These are phyloP conservation scores for Drosophila ustulata DNA, from an alignment of 2,888 invertebrate genomes.

Conservation along the genomic window DNA sequence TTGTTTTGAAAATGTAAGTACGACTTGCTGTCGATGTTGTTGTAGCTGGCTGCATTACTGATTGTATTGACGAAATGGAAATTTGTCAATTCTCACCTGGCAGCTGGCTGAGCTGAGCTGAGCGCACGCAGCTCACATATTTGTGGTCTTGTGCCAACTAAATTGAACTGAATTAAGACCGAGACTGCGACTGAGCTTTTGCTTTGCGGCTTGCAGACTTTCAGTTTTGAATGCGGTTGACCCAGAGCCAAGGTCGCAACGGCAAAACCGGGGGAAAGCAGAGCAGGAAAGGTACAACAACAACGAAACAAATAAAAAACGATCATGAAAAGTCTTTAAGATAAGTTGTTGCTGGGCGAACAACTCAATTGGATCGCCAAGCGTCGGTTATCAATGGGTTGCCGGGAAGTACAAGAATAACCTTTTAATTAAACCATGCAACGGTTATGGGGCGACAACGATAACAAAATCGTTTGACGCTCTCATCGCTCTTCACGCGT, in stretches of 20 bases:
- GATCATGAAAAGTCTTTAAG: constrained; percentile 75
- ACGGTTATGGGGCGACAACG: constrained; percentile 56
- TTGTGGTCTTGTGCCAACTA: constrained; percentile 52
- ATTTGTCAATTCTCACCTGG: constrained; percentile 81
- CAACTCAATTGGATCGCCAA: constrained; percentile 13
- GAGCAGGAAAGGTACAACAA: constrained; percentile 6
- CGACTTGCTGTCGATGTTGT: too few species aligned
- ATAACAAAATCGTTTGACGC: constrained; percentile 71
- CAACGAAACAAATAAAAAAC: neutral
- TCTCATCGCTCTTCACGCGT: constrained; percentile 66
- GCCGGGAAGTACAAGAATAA: constrained; percentile 78
- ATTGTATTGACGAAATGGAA: constrained; percentile 78
- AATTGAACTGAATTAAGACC: constrained; percentile 1
- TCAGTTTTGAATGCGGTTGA: constrained; percentile 62
- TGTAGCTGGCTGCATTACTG: constrained; percentile 54
- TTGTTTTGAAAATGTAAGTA: constrained; percentile 15
- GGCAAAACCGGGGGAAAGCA: constrained; percentile 22
- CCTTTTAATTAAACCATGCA: constrained; percentile 83
- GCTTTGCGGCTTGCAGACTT: constrained; percentile 61
- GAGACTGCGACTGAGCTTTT: constrained; percentile 25
- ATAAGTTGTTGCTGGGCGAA: constrained; percentile 48
- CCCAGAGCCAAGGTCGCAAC: constrained; percentile 70
- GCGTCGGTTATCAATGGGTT: neutral
- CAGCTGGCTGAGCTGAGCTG: constrained; percentile 29
- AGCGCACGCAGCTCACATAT: constrained; percentile 37